Percentiles rank a stretch among this genome's conserved stretches.
Evolutionary conservation across 2,113 vertebrate species (phyloP).

Genomic region (Phainopepla nitens): DNA sequence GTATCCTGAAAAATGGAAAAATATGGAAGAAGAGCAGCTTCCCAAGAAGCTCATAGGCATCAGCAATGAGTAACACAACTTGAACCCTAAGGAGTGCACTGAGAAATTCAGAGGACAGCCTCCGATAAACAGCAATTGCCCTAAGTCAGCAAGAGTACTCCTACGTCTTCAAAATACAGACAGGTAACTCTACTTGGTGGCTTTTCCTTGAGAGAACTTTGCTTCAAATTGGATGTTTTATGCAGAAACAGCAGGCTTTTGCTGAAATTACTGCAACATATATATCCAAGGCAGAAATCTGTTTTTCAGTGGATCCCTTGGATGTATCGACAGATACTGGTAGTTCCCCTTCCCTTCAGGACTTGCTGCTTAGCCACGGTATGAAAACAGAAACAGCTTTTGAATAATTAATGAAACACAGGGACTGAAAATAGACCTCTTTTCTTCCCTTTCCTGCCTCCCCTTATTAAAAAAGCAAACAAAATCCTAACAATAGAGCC

Average conservation of each 20-base stretch:
- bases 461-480: background rate
- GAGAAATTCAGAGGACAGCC: background rate
- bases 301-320: background rate
- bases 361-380: background rate
- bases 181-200: background rate
- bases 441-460: background rate
- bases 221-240: background rate
- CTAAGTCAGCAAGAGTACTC: background rate
- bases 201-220: background rate
- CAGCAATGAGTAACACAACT: background rate
- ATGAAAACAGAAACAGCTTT: slow-evolving; percentile 10
- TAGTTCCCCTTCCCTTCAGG: background rate
- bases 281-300: background rate
- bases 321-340: background rate
- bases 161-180: background rate
- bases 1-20: background rate
- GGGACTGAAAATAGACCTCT: slow-evolving; percentile 1
- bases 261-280: background rate
- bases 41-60: background rate
- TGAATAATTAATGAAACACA: slow-evolving; percentile 32
- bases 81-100: background rate
- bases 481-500: slow-evolving; percentile 6
- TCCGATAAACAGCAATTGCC: background rate
- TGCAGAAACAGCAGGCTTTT: background rate
- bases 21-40: background rate